These are phyloP conservation scores for Remorina albescens DNA, from an alignment of 2,797 vertebrate genomes.

Conservation along the genomic window DNA sequence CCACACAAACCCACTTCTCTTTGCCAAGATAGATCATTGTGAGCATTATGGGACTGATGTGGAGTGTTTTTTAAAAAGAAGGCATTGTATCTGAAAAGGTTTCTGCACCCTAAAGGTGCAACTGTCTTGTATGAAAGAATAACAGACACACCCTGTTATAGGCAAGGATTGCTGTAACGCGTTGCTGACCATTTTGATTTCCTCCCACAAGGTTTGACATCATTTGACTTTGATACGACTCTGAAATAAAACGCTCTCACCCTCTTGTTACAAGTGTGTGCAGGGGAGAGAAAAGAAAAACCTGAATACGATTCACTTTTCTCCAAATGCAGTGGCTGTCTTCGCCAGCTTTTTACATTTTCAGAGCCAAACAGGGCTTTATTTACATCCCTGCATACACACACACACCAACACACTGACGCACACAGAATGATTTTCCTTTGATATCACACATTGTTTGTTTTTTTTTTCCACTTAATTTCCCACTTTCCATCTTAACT, in stretches of 20 bases:
- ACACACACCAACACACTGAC: neutral
- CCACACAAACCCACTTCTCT: constrained; percentile 40
- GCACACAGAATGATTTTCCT: neutral
- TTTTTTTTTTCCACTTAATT: constrained; percentile 11
- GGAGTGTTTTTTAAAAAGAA: constrained; percentile 49
- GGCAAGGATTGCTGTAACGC: constrained; percentile 26
- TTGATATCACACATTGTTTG: constrained; percentile 3
- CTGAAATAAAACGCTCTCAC: constrained; percentile 27
- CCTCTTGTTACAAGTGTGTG: neutral
- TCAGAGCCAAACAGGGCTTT: constrained; percentile 8
- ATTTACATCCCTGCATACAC: constrained; percentile 21
- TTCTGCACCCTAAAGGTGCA: constrained; percentile 3
- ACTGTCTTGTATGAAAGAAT: constrained; percentile 14
- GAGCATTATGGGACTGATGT: constrained; percentile 43
- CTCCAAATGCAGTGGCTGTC: neutral
- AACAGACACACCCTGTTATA: constrained; percentile 5
- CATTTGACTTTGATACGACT: constrained; percentile 44
- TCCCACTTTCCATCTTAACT: constrained; percentile 7
- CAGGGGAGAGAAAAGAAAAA: neutral
- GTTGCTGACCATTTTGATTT: constrained; percentile 37
- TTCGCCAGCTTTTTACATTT: neutral
- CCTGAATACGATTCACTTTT: neutral
- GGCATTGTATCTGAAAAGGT: constrained; percentile 16
- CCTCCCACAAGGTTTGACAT: constrained; percentile 30
- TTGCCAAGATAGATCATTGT: constrained; percentile 64